Evolutionary conservation across 2,113 vertebrate species (phyloP).

Genomic region (Gracilinanus agilis): DNA sequence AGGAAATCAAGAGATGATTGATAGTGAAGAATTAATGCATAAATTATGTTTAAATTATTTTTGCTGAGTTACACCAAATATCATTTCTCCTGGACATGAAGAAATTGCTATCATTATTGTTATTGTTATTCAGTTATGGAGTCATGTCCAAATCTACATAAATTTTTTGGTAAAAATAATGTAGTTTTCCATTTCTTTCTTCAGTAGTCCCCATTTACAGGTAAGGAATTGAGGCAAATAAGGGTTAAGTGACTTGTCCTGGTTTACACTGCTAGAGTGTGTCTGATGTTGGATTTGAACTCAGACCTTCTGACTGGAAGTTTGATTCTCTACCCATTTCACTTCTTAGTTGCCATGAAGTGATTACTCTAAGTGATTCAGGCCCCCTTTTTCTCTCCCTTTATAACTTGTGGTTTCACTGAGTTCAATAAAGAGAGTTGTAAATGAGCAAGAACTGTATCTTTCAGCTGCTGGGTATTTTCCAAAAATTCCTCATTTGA

Average conservation of each 20-base stretch:
- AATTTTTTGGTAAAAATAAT: not conserved
- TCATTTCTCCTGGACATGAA: not conserved
- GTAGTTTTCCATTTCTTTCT: not conserved
- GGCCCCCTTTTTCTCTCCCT: not conserved
- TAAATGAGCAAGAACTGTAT: constrained; percentile 4
- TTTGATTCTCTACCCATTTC: not conserved
- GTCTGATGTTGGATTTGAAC: not conserved
- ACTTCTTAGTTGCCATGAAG: not conserved
- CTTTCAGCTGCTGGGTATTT: not conserved
- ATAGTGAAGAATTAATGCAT: not conserved
- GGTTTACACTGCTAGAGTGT: not conserved
- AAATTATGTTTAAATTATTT: not conserved
- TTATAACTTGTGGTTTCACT: not conserved
- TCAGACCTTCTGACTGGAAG: not conserved
- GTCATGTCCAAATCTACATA: not conserved
- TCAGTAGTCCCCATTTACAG: not conserved
- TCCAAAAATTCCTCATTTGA: constrained; percentile 17
- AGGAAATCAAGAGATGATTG: not conserved
- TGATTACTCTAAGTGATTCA: not conserved
- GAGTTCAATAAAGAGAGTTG: not conserved
- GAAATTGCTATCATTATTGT: not conserved
- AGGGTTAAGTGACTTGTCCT: not conserved
- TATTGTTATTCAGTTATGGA: not conserved
- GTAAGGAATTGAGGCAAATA: not conserved
- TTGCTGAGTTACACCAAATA: not conserved